phyloP scores from a whole-genome alignment of 1,140 invertebrate species.

The Chironomus tepperi region DNA sequence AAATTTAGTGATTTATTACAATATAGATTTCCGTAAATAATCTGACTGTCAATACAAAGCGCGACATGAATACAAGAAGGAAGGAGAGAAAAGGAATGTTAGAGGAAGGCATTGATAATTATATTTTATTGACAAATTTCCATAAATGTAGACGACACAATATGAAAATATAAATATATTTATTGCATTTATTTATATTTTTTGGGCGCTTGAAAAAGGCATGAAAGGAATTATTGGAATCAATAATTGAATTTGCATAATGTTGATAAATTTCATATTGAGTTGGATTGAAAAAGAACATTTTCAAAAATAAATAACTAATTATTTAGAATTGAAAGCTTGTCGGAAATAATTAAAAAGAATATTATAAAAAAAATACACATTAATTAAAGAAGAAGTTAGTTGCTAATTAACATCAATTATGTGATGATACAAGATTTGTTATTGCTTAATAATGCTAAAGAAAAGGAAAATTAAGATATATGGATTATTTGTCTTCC shows the following conservation, averaged over 20 bases:
- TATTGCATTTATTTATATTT: background rate
- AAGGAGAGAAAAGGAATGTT: background rate
- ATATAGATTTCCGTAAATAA: constrained; percentile 14
- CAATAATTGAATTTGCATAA: constrained; percentile 10
- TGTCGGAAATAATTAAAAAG: too few relatives aligned
- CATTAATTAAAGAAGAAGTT: too few relatives aligned
- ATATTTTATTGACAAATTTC: constrained; percentile 14
- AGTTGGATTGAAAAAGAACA: too few relatives aligned
- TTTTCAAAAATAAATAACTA: too few relatives aligned
- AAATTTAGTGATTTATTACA: constrained; percentile 6
- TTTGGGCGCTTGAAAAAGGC: background rate
- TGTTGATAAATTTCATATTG: background rate
- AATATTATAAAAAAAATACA: too few relatives aligned
- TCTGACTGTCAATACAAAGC: constrained; percentile 1
- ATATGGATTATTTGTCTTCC: too few relatives aligned
- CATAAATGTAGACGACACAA: background rate
- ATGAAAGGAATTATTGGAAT: background rate
- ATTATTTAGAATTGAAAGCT: too few relatives aligned
- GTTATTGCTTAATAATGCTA: too few relatives aligned
- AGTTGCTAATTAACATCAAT: too few relatives aligned
- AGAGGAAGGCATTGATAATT: background rate
- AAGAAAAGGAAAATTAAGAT: too few relatives aligned
- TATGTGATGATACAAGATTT: too few relatives aligned
- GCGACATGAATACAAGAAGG: background rate
- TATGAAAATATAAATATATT: background rate